phyloP scores from a whole-genome alignment of 2,113 vertebrate genomes.

The Prochilodus magdalenae region DNA sequence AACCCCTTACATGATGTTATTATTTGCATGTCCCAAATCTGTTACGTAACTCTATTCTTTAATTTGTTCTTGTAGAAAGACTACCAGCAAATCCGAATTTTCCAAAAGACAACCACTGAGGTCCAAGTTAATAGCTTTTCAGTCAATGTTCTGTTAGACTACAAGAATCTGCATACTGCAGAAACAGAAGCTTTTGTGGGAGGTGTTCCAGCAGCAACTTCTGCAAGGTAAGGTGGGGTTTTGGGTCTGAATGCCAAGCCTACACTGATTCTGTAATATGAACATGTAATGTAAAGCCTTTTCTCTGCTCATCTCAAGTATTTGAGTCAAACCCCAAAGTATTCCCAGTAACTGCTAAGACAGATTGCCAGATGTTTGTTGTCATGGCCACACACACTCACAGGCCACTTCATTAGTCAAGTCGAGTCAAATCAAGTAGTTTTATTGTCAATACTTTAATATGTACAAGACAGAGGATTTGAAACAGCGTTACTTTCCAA shows the following conservation, averaged over 20 bases:
- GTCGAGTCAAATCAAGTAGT: too few relatives aligned
- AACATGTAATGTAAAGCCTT: background rate
- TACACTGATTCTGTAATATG: background rate
- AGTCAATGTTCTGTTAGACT: conserved; percentile 28
- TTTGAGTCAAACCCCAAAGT: too few relatives aligned
- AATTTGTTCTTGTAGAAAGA: background rate
- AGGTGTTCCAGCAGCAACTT: conserved; percentile 81
- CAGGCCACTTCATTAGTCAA: too few relatives aligned
- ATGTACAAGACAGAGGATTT: too few relatives aligned
- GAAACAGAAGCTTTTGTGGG: conserved; percentile 81
- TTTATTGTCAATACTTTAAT: too few relatives aligned
- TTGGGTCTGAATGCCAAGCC: conserved; percentile 1
- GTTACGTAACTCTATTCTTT: background rate
- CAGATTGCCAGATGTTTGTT: too few relatives aligned
- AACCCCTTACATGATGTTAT: too few relatives aligned
- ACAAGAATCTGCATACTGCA: conserved; percentile 60
- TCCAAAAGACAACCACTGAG: background rate
- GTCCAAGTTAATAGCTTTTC: background rate
- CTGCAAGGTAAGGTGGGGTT: conserved; percentile 73
- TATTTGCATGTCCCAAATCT: background rate
- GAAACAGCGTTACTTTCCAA: too few relatives aligned
- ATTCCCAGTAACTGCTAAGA: too few relatives aligned
- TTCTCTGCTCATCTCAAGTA: background rate
- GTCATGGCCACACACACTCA: too few relatives aligned
- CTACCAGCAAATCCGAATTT: conserved; percentile 33